Percentiles rank a stretch among this genome's conserved stretches.
Evolutionary conservation across 2,888 invertebrate genomes (phyloP).

Genomic region (Ophion obscuratus): DNA sequence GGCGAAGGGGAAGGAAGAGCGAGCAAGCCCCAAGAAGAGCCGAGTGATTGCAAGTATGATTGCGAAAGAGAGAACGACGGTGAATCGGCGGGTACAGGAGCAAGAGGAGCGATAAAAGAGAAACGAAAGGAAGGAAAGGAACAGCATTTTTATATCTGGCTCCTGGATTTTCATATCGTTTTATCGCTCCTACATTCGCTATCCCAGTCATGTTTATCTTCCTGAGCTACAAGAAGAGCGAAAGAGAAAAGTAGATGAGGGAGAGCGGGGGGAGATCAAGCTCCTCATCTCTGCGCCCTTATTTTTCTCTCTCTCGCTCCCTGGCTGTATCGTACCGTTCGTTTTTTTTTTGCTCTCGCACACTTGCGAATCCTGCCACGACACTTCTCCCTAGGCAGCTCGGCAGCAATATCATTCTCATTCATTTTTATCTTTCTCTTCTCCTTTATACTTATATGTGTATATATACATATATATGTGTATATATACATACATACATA

Average conservation of each 20-base stretch:
- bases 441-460: constrained; percentile 28
- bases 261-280: constrained; percentile 34
- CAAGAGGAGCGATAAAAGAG: constrained; percentile 35
- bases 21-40: constrained; percentile 40
- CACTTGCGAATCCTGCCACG: constrained; percentile 57
- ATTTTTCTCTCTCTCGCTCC: constrained; percentile 27
- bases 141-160: constrained; percentile 75
- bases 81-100: constrained; percentile 4
- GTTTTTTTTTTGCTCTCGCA: constrained; percentile 49
- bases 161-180: constrained; percentile 75
- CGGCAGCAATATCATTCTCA: constrained; percentile 74
- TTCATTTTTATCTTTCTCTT: constrained; percentile 73
- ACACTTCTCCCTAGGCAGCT: constrained; percentile 58
- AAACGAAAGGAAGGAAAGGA: constrained; percentile 68
- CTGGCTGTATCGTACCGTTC: constrained; percentile 8
- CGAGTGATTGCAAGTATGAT: constrained; percentile 66
- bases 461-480: too few species aligned
- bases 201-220: constrained; percentile 75
- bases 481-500: not conserved
- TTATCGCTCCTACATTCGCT: constrained; percentile 76
- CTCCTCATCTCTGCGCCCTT: constrained; percentile 45
- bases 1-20: not conserved
- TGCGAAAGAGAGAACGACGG: constrained; percentile 61
- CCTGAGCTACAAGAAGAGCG: constrained; percentile 61
- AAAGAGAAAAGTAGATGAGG: constrained; percentile 28